Evolutionary conservation across 2,888 invertebrate species (phyloP).

Genomic region (Hydrotaea cyrtoneurina): DNA sequence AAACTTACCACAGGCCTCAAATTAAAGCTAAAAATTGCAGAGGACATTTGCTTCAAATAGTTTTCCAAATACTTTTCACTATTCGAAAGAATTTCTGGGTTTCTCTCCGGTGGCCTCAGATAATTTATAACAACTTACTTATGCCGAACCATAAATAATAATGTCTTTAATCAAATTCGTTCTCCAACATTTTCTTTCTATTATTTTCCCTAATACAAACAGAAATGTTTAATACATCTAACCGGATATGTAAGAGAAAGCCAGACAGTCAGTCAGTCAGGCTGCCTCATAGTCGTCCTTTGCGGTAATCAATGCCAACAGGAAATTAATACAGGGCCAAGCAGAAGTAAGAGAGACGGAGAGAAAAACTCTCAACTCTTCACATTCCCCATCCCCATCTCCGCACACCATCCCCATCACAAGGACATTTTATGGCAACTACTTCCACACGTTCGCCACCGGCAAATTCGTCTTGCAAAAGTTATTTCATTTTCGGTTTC

Average conservation of each 20-base stretch:
- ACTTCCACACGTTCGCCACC: too few species aligned
- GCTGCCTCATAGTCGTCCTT: not conserved
- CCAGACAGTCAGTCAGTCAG: not conserved
- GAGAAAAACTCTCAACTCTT: not conserved
- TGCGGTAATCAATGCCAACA: slow-evolving; percentile 27
- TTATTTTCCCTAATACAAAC: not conserved
- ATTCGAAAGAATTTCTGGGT: too few species aligned
- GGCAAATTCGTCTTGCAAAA: not conserved
- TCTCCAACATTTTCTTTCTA: not conserved
- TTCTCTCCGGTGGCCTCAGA: too few species aligned
- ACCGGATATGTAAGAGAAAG: slow-evolving; percentile 5
- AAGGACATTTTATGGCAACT: too few species aligned
- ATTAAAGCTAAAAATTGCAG: too few species aligned
- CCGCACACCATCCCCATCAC: not conserved
- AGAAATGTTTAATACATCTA: not conserved
- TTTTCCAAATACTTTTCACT: too few species aligned
- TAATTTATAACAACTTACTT: too few species aligned
- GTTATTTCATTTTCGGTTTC: not conserved
- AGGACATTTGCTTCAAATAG: too few species aligned
- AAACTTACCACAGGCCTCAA: too few species aligned
- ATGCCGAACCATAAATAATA: too few species aligned
- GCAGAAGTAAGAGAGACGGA: not conserved
- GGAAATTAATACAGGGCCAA: slow-evolving; percentile 11
- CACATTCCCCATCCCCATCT: not conserved
- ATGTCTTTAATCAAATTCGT: too few species aligned